Conservation (phyloP, 1,140 invertebrate genomes). For the Microplitis mediator region DNA sequence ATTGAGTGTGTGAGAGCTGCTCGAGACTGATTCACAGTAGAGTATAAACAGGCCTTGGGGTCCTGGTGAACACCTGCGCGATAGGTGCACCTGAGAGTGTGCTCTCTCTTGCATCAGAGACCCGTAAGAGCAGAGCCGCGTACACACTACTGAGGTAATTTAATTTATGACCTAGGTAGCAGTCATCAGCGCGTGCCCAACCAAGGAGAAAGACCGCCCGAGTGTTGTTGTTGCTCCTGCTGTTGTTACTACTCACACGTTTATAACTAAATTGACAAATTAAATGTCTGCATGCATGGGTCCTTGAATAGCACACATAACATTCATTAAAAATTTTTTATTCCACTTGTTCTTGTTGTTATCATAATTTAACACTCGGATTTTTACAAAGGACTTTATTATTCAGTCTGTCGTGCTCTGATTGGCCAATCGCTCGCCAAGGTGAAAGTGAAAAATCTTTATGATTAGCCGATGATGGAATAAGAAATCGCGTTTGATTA, state of each 20-base stretch:
- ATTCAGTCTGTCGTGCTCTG: too few relatives aligned
- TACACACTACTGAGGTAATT: slow-evolving; percentile 34
- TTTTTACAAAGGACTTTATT: too few relatives aligned
- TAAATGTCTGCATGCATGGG: not conserved
- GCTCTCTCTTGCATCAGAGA: not conserved
- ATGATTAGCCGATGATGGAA: too few relatives aligned
- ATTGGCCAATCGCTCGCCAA: too few relatives aligned
- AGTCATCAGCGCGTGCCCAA: slow-evolving; percentile 41
- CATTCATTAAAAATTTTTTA: too few relatives aligned
- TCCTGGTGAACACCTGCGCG: slow-evolving; percentile 29
- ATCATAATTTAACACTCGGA: too few relatives aligned
- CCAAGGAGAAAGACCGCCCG: slow-evolving; percentile 19
- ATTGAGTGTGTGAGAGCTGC: slow-evolving; percentile 6
- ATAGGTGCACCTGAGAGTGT: slow-evolving; percentile 28
- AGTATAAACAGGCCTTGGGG: slow-evolving; percentile 6
- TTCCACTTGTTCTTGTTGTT: too few relatives aligned
- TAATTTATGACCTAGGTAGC: slow-evolving; percentile 38
- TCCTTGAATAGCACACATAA: not conserved
- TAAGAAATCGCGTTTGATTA: too few relatives aligned
- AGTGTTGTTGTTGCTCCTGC: not conserved
- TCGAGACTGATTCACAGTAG: slow-evolving; percentile 10
- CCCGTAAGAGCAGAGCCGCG: slow-evolving; percentile 7
- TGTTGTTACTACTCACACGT: not conserved
- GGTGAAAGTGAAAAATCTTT: too few relatives aligned
- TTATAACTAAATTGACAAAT: slow-evolving; percentile 27